Conservation (phyloP, 2,888 invertebrate genomes). For the Zele albiditarsus region DNA sequence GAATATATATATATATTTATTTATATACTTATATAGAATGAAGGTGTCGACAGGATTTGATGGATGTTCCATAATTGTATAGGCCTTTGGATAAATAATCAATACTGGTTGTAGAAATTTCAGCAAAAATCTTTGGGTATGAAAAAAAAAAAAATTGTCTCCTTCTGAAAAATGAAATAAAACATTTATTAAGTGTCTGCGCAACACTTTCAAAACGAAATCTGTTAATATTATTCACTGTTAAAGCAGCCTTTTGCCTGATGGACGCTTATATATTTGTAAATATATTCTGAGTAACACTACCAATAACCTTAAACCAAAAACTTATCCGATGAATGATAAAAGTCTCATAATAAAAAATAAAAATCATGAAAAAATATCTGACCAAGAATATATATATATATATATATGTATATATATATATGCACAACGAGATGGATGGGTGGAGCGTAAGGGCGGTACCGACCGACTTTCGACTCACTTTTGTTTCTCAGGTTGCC, state of each 20-base stretch:
- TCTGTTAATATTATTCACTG: not conserved
- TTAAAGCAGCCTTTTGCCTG: not conserved
- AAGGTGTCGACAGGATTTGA: conserved; percentile 55
- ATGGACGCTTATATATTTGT: not conserved
- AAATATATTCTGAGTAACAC: not conserved
- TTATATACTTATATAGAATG: conserved; percentile 4
- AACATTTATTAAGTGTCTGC: not conserved
- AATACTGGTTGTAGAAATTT: not conserved
- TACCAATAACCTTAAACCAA: not conserved
- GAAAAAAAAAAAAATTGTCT: not conserved
- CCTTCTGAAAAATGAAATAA: not conserved
- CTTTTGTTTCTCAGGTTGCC: conserved; percentile 58
- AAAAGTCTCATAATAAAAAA: conserved; percentile 61
- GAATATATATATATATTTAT: conserved; percentile 6
- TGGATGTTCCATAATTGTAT: conserved; percentile 54
- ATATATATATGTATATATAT: too few relatives aligned
- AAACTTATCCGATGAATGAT: conserved; percentile 51
- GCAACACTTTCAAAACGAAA: not conserved
- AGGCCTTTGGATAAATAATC: conserved; percentile 51
- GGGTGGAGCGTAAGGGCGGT: conserved; percentile 68
- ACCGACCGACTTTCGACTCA: conserved; percentile 60
- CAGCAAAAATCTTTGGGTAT: not conserved
- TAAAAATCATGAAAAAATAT: conserved; percentile 55
- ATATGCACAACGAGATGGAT: conserved; percentile 67
- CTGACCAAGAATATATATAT: conserved; percentile 59